Conservation (phyloP, 2,888 invertebrate genomes). For the Phyllotreta cruciferae region DNA sequence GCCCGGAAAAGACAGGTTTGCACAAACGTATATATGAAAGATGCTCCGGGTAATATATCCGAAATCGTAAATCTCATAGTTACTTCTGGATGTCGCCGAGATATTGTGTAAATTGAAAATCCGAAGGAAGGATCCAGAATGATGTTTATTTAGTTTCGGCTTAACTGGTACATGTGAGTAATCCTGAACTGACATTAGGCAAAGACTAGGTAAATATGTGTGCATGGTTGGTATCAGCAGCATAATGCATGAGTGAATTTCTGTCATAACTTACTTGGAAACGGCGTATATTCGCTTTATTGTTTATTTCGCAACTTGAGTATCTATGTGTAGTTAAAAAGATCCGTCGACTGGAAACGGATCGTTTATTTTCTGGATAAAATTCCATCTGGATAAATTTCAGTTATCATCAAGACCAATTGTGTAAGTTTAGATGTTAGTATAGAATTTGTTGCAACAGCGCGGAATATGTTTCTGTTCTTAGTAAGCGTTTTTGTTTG, state of each 20-base stretch:
- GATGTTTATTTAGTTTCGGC: conserved; percentile 28
- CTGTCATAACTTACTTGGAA: conserved; percentile 22
- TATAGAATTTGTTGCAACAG: too few species aligned
- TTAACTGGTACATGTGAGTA: conserved; percentile 27
- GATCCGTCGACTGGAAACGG: conserved; percentile 8
- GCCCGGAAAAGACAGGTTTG: too few species aligned
- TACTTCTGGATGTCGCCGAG: conserved; percentile 1
- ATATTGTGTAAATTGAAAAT: conserved; percentile 25
- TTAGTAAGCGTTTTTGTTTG: too few species aligned
- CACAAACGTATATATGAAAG: too few species aligned
- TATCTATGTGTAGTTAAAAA: neutral
- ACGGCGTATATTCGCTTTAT: conserved; percentile 21
- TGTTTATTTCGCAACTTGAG: conserved; percentile 15
- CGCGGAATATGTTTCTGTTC: too few species aligned
- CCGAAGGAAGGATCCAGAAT: conserved; percentile 16
- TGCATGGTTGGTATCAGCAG: conserved; percentile 27
- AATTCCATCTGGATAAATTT: too few species aligned
- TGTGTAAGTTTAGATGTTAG: too few species aligned
- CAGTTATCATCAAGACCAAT: too few species aligned
- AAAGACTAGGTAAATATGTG: conserved; percentile 31
- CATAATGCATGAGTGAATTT: conserved; percentile 27
- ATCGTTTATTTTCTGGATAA: too few species aligned
- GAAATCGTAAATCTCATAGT: conserved; percentile 10
- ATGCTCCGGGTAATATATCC: neutral
- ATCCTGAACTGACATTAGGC: conserved; percentile 28